Base-by-base conservation (phyloP, 2,113 vertebrate genomes). In the Python bivittatus region DNA sequence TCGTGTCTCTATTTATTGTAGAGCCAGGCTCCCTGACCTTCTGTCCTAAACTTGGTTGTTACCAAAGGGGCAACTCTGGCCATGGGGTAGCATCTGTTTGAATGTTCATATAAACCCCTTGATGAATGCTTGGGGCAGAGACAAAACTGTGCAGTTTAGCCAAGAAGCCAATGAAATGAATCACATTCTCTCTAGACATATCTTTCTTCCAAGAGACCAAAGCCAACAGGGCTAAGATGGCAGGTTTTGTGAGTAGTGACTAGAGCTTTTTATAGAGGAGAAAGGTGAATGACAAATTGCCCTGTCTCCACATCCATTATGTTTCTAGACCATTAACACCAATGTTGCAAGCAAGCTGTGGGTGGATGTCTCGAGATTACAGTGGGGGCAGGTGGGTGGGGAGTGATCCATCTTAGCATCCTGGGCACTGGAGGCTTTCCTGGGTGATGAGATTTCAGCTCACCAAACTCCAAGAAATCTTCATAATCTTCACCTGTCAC, bases 381-480 rank as follows among this genome's bases (percentile, higher is more conserved):
- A 2, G 48, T 0, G 90, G 86, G 64, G 10, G 0, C 0, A 7
- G 0, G 0, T 7, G 1, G 1, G 53, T 0, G 0, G 53, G 1
- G 56, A 44, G 12, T 1, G 29, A 64, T 25, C 17, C 5, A 29
- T 53, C 38, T 84, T 54, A 22, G 12, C 58, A 0, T 54, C 56
- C n/a, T 54, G 44, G 58, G 29, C 83, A 27, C 10, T 8, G 52
- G 84, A 92, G 92, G 86, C 84, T 56, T 1, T 88, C 33, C 29
- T 94, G 93, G 95, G 56, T 94, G 95, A 93, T 93, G 86, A 94
- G 90, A 29, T 23, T 85, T 92, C 85, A 86, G 44, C 68, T 79
- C 33, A 8, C 91, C 91, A 86, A 25, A 84, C 88, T 42, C 2
- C 0, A 88, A 27, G 22, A 27, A 1, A n/a, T 52, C 56, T 11